Percentiles rank a stretch among this genome's conserved stretches.
These are phyloP conservation scores for Aphelocoma coerulescens DNA, from an alignment of 2,113 vertebrate species.

Conservation along the genomic window DNA sequence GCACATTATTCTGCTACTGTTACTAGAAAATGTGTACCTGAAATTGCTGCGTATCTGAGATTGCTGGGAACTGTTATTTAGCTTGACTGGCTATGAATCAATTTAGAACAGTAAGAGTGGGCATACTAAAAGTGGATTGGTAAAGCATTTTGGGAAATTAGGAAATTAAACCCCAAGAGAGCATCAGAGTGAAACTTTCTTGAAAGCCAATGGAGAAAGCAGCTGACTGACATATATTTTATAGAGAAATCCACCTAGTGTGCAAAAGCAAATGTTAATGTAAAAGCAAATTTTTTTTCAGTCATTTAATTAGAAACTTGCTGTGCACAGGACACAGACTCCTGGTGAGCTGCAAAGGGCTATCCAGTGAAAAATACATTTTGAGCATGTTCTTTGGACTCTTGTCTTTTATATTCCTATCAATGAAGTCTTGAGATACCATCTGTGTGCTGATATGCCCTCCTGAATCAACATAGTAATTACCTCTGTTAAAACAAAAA, in stretches of 20 bases:
- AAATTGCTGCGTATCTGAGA: background rate
- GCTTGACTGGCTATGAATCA: background rate
- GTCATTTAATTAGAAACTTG: background rate
- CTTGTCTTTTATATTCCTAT: background rate
- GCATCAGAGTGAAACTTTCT: background rate
- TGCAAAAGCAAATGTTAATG: background rate
- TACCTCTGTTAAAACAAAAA: conserved; percentile 36
- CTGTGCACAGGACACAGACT: background rate
- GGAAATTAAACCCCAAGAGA: background rate
- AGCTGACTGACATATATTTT: background rate
- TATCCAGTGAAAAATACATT: background rate
- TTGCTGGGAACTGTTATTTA: background rate
- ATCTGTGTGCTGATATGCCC: background rate
- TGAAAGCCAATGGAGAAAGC: background rate
- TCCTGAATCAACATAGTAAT: conserved; percentile 40
- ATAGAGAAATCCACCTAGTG: background rate
- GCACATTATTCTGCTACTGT: background rate
- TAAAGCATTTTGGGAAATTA: background rate
- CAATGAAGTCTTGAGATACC: background rate
- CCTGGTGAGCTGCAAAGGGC: background rate
- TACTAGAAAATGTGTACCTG: background rate
- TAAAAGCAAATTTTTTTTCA: background rate
- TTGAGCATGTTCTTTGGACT: background rate
- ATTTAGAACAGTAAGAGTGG: background rate
- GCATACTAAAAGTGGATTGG: background rate